Base-by-base conservation (phyloP, 2,888 invertebrate species). In the Clusia tigrina region DNA sequence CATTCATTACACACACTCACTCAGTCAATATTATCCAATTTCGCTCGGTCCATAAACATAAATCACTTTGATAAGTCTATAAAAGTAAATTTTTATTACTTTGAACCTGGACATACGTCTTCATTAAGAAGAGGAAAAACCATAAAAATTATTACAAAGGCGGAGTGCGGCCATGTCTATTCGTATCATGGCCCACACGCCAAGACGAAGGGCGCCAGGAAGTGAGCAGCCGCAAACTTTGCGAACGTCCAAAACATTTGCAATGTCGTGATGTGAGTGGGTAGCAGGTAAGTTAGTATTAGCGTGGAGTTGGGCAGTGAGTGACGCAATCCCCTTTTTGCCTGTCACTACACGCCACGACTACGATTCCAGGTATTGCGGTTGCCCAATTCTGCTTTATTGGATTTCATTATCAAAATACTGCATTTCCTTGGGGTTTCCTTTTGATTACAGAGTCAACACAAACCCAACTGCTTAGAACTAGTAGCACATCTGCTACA, bases 31-130 rank as follows among this genome's bases (percentile, higher is more conserved):
- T n/a, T n/a, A n/a, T 58, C 46, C 24, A 51, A 58, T 58, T 58
- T 42, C 25, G 3, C 18, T 54, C 25, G 38, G 56, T 62, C 59
- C 63, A 64, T 66, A 62, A 62, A 54, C 56, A 66, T 66, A 66
- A 66, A 66, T 64, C 66, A 64, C 59, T 54, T 62, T 66, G 63
- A 62, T 59, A 60, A 62, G 64, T 63, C 42, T 62, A 62, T 66
- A 52, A 64, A 66, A 62, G 62, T 56, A 64, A 66, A 56, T 59
- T 66, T 62, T 55, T 63, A 55, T 66, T 61, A 60, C 60, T 58
- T 60, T 60, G 57, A 54, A 64, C 57, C 64, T 54, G 54, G 46
- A 57, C 58, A 58, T 63, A 63, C 58, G 54, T 63, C 63, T 63
- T 63, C 63, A 63, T 63, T 64, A 60, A 52, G 38, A 42, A 22